These are phyloP conservation scores for Troilus luridus DNA, from an alignment of 2,888 invertebrate genomes.

Conservation along the genomic window DNA sequence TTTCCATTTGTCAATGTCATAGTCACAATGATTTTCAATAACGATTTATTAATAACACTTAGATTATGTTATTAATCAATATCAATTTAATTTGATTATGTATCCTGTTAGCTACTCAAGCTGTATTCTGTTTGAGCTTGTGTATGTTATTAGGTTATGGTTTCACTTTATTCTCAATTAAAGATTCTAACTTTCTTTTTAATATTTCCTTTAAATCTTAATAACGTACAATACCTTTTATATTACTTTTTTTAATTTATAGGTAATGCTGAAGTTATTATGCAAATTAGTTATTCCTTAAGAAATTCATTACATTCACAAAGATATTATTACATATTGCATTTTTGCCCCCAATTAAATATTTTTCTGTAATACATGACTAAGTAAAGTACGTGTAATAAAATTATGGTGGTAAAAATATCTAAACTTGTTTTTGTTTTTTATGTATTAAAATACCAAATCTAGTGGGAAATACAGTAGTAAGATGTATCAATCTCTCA, in stretches of 20 bases:
- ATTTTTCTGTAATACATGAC: neutral
- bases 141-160: neutral
- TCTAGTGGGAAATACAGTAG: slow-evolving; percentile 28
- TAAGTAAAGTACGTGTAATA: neutral
- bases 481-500: slow-evolving; percentile 50
- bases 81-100: neutral
- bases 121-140: neutral
- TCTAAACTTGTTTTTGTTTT: neutral
- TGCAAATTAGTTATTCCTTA: neutral
- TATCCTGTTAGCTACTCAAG: neutral
- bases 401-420: neutral
- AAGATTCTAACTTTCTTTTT: slow-evolving; percentile 9
- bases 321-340: neutral
- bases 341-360: neutral
- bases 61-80: neutral
- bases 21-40: neutral
- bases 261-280: neutral
- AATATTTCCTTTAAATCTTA: neutral
- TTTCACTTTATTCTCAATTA: neutral
- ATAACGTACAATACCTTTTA: neutral
- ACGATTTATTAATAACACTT: neutral
- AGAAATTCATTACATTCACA: neutral
- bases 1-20: neutral
- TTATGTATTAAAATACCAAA: neutral
- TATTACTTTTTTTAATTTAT: neutral